Conservation (phyloP, 23 tunicate species). For the Ascidia mentula region DNA sequence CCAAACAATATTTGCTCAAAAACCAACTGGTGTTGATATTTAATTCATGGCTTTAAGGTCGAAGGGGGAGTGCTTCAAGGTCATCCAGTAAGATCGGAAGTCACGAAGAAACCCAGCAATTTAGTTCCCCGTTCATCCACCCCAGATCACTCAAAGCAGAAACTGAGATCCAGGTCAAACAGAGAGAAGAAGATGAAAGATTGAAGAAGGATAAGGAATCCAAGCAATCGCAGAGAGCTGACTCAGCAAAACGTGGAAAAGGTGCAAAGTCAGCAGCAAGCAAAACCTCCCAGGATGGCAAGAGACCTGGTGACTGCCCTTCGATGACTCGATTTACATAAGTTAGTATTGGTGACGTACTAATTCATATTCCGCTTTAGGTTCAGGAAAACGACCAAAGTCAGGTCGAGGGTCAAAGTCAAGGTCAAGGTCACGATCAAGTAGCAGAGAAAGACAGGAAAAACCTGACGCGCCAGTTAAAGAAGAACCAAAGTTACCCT, state of each 20-base stretch:
- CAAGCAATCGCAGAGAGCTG: slow-evolving; percentile 46
- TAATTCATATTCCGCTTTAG: neutral
- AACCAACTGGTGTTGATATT: neutral
- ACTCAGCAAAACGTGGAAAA: slow-evolving; percentile 41
- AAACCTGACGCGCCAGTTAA: neutral
- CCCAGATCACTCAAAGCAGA: slow-evolving; percentile 79
- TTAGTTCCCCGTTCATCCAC: slow-evolving; percentile 67
- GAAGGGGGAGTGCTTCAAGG: slow-evolving; percentile 86
- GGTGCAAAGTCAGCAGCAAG: slow-evolving; percentile 68
- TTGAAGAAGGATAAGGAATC: slow-evolving; percentile 49
- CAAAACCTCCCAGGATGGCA: slow-evolving; percentile 70
- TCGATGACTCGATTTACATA: neutral
- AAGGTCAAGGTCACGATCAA: slow-evolving; percentile 65
- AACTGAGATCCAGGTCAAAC: slow-evolving; percentile 58
- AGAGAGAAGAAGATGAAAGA: slow-evolving; percentile 68
- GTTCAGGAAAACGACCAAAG: slow-evolving; percentile 47
- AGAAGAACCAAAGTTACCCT: slow-evolving; percentile 18
- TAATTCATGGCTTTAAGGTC: slow-evolving; percentile 22
- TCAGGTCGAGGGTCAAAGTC: slow-evolving; percentile 73
- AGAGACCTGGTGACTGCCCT: slow-evolving; percentile 36
- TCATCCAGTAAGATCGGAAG: slow-evolving; percentile 73
- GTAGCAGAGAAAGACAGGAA: slow-evolving; percentile 35
- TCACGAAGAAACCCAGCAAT: slow-evolving; percentile 42
- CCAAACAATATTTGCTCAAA: neutral
- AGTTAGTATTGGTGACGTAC: neutral